Conservation (phyloP, 1,140 invertebrate genomes). For the Saxidomus purpurata region DNA sequence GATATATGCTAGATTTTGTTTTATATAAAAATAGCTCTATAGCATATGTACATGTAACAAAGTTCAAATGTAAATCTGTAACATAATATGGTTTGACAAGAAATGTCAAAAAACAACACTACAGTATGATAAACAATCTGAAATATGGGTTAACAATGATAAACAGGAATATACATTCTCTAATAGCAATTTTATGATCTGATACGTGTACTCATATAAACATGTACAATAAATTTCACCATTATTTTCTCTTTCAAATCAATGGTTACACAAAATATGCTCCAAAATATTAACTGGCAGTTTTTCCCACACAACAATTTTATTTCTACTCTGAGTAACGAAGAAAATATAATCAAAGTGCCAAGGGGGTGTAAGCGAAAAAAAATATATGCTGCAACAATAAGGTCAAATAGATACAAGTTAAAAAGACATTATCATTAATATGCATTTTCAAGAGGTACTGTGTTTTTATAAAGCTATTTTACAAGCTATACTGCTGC, state of each 20-base stretch:
- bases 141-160: conserved; percentile 40
- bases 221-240: neutral
- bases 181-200: conserved; percentile 1
- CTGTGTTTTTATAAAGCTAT: neutral
- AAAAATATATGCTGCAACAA: conserved; percentile 13
- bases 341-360: neutral
- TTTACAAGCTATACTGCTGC: neutral
- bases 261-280: neutral
- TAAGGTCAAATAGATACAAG: neutral
- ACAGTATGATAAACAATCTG: conserved; percentile 30
- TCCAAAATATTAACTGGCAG: neutral
- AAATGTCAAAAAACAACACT: conserved; percentile 47
- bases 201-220: neutral
- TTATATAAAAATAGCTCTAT: conserved; percentile 64
- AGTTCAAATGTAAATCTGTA: conserved; percentile 27
- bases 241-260: neutral
- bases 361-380: neutral
- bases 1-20: conserved; percentile 51
- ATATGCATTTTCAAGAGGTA: neutral
- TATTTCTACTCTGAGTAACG: neutral
- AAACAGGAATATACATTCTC: conserved; percentile 25
- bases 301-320: conserved; percentile 17
- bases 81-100: conserved; percentile 48
- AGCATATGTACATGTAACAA: conserved; percentile 63
- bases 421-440: neutral